Percentiles rank a stretch among this genome's conserved stretches.
Evolutionary conservation across 2,113 vertebrate species (phyloP).

Genomic region (Smithornis capensis): DNA sequence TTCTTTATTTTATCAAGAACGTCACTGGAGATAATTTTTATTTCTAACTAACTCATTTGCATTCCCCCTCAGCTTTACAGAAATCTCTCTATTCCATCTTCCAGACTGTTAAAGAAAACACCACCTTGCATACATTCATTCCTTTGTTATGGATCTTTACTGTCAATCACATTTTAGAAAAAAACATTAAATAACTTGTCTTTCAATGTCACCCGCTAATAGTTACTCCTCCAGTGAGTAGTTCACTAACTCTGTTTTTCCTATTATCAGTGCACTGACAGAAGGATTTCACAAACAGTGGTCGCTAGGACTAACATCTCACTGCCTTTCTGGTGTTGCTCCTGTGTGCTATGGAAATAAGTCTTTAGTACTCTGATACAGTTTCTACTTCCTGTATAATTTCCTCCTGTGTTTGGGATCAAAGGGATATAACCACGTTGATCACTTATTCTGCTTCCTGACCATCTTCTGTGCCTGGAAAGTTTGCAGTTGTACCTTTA

Average conservation of each 20-base stretch:
- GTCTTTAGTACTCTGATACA: not conserved
- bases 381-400: not conserved
- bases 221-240: not conserved
- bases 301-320: not conserved
- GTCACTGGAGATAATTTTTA: not conserved
- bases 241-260: not conserved
- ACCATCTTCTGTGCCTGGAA: not conserved
- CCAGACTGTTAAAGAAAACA: not conserved
- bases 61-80: not conserved
- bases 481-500: not conserved
- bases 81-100: not conserved
- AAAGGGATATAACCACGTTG: not conserved
- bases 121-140: not conserved
- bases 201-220: not conserved
- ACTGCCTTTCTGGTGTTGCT: not conserved
- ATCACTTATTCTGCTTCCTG: not conserved
- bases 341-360: not conserved
- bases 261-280: not conserved
- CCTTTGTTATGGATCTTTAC: not conserved
- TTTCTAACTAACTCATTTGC: not conserved
- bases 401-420: not conserved
- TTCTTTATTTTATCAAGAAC: not conserved
- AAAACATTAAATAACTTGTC: not conserved
- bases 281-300: not conserved
- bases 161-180: not conserved